Conservation (phyloP, 2,888 invertebrate species). For the Ephialtes manifestator region DNA sequence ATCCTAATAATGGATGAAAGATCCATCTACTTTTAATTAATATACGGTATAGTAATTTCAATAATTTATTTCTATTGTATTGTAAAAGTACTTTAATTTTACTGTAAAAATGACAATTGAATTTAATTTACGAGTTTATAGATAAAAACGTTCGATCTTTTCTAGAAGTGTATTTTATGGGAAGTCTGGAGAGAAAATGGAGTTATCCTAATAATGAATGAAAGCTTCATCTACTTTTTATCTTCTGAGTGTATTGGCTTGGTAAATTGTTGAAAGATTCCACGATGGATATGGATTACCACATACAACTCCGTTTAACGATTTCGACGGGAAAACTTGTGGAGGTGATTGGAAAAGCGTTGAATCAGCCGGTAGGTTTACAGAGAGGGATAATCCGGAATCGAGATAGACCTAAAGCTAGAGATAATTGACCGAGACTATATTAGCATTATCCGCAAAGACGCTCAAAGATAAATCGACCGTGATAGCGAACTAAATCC, state of each 20-base stretch:
- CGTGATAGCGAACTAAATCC: slow-evolving; percentile 17
- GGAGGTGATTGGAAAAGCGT: neutral
- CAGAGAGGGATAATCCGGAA: neutral
- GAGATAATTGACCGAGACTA: slow-evolving; percentile 43
- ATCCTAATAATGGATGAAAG: neutral
- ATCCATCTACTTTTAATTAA: neutral
- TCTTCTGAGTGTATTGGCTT: neutral
- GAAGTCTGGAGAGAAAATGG: too few relatives aligned
- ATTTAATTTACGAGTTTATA: too few relatives aligned
- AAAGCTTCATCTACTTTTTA: neutral
- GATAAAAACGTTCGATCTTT: too few relatives aligned
- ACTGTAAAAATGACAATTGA: too few relatives aligned
- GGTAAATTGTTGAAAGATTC: neutral
- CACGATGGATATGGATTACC: neutral
- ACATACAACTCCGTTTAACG: slow-evolving; percentile 7
- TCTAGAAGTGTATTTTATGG: too few relatives aligned
- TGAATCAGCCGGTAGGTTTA: neutral
- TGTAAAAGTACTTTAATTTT: too few relatives aligned
- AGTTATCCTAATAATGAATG: too few relatives aligned
- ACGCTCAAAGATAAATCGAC: slow-evolving; percentile 48
- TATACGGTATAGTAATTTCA: too few relatives aligned
- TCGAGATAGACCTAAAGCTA: slow-evolving; percentile 21
- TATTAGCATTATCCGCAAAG: slow-evolving; percentile 29
- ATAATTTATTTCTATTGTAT: too few relatives aligned
- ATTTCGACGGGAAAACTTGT: slow-evolving; percentile 4